A percentile compares a stretch with the other conserved stretches of the same genome.
Conservation (phyloP, 2,113 vertebrate species). For the Poeciliopsis occidentalis region DNA sequence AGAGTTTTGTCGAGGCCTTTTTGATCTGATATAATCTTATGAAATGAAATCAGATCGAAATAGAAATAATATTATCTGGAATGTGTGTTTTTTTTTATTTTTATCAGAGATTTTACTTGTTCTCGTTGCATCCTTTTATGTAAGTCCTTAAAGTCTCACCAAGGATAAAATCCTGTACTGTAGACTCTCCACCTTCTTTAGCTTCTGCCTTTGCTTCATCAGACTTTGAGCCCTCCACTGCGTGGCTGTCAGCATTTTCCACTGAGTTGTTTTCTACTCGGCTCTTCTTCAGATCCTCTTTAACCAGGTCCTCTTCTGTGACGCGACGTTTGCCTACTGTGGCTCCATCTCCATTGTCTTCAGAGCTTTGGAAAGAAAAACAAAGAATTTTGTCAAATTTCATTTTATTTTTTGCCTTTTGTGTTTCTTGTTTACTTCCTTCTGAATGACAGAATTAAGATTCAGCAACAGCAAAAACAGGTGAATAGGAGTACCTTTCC, state of each 20-base stretch:
- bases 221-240: slow-evolving; percentile 18
- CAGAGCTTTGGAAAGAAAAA: slow-evolving; percentile 48
- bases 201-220: slow-evolving; percentile 20
- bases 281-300: slow-evolving; percentile 82
- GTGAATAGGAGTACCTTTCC: slow-evolving; percentile 61
- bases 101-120: background rate
- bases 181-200: slow-evolving; percentile 29
- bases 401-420: no score
- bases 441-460: background rate
- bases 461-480: background rate
- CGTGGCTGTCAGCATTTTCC: slow-evolving; percentile 16
- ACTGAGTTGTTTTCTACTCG: slow-evolving; percentile 55
- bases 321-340: slow-evolving; percentile 73
- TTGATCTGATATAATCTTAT: background rate
- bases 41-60: no score
- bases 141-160: slow-evolving; percentile 57
- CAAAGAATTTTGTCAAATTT: background rate
- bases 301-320: slow-evolving; percentile 64
- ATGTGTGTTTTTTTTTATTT: background rate
- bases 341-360: slow-evolving; percentile 61
- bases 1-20: background rate
- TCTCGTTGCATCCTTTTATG: background rate
- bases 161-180: slow-evolving; percentile 64
- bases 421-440: background rate
- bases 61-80: background rate